Evolutionary conservation across 1,140 invertebrate species (phyloP), one percentile per base, ranked within the genome.

Genomic region (Pantala flavescens): DNA sequence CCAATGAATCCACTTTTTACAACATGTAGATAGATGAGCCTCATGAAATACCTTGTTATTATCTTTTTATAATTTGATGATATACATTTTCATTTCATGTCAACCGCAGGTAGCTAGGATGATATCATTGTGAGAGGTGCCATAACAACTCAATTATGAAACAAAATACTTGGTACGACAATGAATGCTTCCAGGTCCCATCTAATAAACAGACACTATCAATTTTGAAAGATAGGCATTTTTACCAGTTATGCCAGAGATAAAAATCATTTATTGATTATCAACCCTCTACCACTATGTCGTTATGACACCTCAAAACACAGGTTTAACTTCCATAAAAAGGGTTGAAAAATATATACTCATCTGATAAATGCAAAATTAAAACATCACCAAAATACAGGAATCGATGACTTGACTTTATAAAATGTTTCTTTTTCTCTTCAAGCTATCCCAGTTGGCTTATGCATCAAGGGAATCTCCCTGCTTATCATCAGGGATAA

Each of bases 261-360:
- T 12, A 63, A 63, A 63, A 63, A 36, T 9, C 28, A 36, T 36
- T 63, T 19, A 63, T 16, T 14, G 12, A 7, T 21, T 63, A 16
- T 7, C 16, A 16, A 7, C 12, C 49, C 49, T 63, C 12, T 63
- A 16, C 49, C 12, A 63, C 49, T 63, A 63, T 14, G 49, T 63
- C 12, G 49, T 21, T 63, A 63, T 63, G 49, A 21, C 49, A 63
- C 12, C n/a, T 63, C n/a, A 63, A 3, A 63, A 63, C 49, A 19
- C n/a, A 63, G n/a, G 49, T 63, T 63, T 63, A 63, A 63, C 14
- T 63, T 63, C 12, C 49, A 63, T 63, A 63, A 63, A 63, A 63
- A 63, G 49, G 49, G 49, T 63, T 63, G 49, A 63, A 63, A 63
- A 63, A 63, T 63, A 63, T 63, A 63, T 63, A 63, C 49, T 63